Percentiles rank a stretch among this genome's conserved stretches.
Conservation (phyloP, 2,797 vertebrate genomes). For the Tauraco hartlaubi region DNA sequence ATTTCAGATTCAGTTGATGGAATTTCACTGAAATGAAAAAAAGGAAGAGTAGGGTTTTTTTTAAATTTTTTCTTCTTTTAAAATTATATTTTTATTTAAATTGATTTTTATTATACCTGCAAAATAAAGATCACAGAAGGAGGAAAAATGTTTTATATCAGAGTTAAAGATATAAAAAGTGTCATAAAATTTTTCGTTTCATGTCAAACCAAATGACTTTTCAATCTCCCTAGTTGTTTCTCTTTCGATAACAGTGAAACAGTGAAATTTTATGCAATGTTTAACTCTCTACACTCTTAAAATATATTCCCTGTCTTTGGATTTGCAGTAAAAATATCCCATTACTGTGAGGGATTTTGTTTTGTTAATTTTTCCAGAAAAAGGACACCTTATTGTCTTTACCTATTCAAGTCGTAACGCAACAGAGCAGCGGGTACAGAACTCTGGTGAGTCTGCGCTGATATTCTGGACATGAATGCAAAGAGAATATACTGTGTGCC, state of each 20-base stretch:
- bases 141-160: not conserved
- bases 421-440: not conserved
- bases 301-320: not conserved
- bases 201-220: not conserved
- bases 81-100: not conserved
- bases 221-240: not conserved
- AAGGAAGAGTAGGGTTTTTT: rapidly evolving
- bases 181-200: not conserved
- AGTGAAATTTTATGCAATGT: not conserved
- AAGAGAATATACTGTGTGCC: not conserved
- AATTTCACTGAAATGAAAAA: not conserved
- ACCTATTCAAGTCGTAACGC: not conserved
- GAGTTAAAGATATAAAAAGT: not conserved
- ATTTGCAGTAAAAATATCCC: not conserved
- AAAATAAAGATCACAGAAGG: not conserved
- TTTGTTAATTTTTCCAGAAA: not conserved
- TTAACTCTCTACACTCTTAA: not conserved
- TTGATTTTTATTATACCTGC: not conserved
- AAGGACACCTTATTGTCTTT: not conserved
- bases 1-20: not conserved
- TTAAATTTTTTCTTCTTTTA: not conserved
- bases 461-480: not conserved
- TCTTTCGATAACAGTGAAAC: rapidly evolving
- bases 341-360: not conserved
- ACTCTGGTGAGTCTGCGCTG: not conserved